These are phyloP conservation scores for Hylaeus anthracinus DNA, from an alignment of 1,140 invertebrate genomes.

Conservation along the genomic window DNA sequence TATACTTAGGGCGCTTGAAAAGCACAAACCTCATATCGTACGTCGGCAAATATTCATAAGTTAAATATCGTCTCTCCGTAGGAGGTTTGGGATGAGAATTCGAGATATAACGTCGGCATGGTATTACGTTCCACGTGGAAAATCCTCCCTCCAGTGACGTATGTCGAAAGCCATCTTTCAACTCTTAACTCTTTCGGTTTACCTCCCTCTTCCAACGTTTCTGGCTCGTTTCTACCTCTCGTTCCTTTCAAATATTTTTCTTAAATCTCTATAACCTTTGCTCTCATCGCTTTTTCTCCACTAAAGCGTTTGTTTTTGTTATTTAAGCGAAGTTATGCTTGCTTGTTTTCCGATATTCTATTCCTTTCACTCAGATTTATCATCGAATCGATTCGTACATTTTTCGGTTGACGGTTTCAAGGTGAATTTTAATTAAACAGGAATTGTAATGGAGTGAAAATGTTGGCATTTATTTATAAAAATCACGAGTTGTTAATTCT, in stretches of 20 bases:
- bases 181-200: background rate
- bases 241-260: background rate
- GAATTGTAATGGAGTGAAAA: too few species aligned
- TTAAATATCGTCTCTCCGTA: conserved; percentile 70
- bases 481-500: too few species aligned
- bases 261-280: background rate
- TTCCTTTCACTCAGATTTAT: too few species aligned
- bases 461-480: too few species aligned
- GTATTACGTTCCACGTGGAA: conserved; percentile 55
- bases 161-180: conserved; percentile 13
- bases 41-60: conserved; percentile 77
- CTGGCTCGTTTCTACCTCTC: background rate
- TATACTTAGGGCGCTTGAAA: conserved; percentile 64
- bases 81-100: conserved; percentile 38
- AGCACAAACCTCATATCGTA: conserved; percentile 76
- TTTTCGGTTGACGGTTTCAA: too few species aligned
- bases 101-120: conserved; percentile 56
- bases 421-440: too few species aligned
- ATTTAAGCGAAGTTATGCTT: background rate
- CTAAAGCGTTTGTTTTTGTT: too few species aligned
- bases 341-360: too few species aligned
- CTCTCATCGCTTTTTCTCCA: background rate
- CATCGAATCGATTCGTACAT: too few species aligned
- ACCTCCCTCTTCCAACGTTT: background rate
- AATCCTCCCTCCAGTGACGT: conserved; percentile 2